Evolutionary conservation across 2,888 invertebrate genomes (phyloP), one percentile per base, ranked within the genome.

Genomic region (Anthophora plumipes): DNA sequence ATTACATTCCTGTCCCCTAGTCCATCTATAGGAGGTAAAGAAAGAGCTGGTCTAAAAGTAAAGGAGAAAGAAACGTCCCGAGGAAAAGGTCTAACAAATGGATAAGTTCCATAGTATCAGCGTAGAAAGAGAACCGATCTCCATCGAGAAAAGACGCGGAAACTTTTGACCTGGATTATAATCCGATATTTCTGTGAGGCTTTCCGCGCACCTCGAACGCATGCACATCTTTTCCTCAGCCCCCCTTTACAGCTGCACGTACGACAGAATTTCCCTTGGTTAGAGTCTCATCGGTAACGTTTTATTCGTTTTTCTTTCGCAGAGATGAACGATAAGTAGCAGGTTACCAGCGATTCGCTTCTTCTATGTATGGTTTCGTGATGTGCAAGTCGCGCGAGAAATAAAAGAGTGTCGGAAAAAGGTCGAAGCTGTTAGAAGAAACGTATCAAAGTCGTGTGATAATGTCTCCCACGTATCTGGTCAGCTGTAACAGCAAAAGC

Each of bases 391-490:
- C 55, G 25, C 31, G 25, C 9, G 39, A 39, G 8, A 20, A 12
- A 43, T 43, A 63, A 41, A 43, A 46, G n/a, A 39, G 63, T n/a
- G 25, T 31, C 31, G 12, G 43, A 41, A 39, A 41, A 39, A 64
- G 12, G 37, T 20, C 31, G 12, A 57, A 8, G n/a, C 12, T 41
- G n/a, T 14, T 41, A 20, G 20, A 52, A 67, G 66, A 50, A 73
- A 54, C 69, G 66, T 73, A 73, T 73, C 52, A 61, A 54, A 77
- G 50, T 20, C 60, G 48, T 70, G 81, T 69, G 81, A 77, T 82
- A 82, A 81, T 73, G 66, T 31, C 54, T 20, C 52, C 68, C n/a
- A n/a, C n/a, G 64, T 72, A 48, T 61, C 71, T 74, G 81, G 82
- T 61, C 78, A 72, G 69, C 69, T 66, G 68, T 72, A 52, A 48